A percentile compares a stretch with the other conserved stretches of the same genome.
These are phyloP conservation scores for Acinonyx jubatus DNA, from an alignment of 2,113 vertebrate species.

Conservation along the genomic window DNA sequence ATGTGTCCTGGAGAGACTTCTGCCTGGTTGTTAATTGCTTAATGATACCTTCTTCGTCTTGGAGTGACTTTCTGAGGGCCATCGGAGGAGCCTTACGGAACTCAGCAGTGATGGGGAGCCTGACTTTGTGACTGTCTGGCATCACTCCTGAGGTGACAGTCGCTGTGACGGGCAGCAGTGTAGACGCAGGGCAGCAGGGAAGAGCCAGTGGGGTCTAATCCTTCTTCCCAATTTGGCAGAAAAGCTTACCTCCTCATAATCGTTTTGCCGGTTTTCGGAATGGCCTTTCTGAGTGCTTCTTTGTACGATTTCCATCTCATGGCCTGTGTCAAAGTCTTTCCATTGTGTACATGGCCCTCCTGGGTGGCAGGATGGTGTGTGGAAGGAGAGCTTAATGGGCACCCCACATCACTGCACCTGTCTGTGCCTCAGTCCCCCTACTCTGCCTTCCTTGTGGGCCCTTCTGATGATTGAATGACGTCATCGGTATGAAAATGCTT, in stretches of 20 bases:
- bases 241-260: neutral
- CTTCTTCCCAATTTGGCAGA: neutral
- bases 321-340: fast-evolving
- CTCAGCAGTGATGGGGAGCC: neutral
- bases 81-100: neutral
- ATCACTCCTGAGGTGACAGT: fast-evolving
- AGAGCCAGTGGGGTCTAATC: neutral
- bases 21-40: conserved; percentile 17
- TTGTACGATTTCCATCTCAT: too few relatives aligned
- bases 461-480: neutral
- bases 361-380: neutral
- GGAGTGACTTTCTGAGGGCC: conserved; percentile 35
- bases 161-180: fast-evolving
- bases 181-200: fast-evolving
- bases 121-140: neutral
- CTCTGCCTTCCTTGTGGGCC: neutral
- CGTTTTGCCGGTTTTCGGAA: neutral
- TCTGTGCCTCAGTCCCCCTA: neutral
- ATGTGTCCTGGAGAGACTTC: neutral
- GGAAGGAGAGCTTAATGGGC: neutral
- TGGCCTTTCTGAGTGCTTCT: fast-evolving
- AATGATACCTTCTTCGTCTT: neutral
- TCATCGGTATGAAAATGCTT: neutral
- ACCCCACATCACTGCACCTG: fast-evolving
- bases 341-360: fast-evolving